Evolutionary conservation across 2,113 vertebrate species (phyloP).

Genomic region (Columba janthina): DNA sequence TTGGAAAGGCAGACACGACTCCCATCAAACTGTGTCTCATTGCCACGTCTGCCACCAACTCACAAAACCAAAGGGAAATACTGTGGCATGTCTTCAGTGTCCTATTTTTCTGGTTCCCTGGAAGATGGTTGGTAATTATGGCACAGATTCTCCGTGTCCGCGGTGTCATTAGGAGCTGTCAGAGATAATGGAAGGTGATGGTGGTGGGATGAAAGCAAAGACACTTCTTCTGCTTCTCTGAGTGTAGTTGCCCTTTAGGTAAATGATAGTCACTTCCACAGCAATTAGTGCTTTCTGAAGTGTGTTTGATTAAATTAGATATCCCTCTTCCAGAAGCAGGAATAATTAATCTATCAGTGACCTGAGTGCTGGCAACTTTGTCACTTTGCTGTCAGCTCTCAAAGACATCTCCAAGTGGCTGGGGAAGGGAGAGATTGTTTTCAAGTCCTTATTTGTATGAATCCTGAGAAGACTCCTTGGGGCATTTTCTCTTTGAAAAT

Average conservation of each 20-base stretch:
- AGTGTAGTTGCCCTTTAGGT: not conserved
- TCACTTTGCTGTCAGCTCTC: not conserved
- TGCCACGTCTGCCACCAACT: not conserved
- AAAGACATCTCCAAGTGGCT: not conserved
- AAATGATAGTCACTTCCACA: not conserved
- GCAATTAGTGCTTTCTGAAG: constrained; percentile 3
- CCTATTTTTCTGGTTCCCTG: not conserved
- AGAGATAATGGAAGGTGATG: not conserved
- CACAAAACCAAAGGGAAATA: not conserved
- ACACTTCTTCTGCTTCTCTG: not conserved
- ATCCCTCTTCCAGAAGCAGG: not conserved
- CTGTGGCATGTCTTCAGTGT: not conserved
- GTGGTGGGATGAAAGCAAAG: not conserved
- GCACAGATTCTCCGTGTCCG: not conserved
- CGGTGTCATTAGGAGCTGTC: not conserved
- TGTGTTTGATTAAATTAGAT: not conserved
- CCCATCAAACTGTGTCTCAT: accelerated
- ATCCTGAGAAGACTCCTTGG: not conserved
- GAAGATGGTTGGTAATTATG: not conserved
- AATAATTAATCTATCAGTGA: not conserved
- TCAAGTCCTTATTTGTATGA: not conserved
- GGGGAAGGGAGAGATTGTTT: not conserved
- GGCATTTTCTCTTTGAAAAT: not conserved
- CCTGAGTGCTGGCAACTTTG: not conserved
- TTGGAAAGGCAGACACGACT: not conserved